These are phyloP conservation scores for Poecilia gillii DNA, from an alignment of 2,797 vertebrate species.

Conservation along the genomic window DNA sequence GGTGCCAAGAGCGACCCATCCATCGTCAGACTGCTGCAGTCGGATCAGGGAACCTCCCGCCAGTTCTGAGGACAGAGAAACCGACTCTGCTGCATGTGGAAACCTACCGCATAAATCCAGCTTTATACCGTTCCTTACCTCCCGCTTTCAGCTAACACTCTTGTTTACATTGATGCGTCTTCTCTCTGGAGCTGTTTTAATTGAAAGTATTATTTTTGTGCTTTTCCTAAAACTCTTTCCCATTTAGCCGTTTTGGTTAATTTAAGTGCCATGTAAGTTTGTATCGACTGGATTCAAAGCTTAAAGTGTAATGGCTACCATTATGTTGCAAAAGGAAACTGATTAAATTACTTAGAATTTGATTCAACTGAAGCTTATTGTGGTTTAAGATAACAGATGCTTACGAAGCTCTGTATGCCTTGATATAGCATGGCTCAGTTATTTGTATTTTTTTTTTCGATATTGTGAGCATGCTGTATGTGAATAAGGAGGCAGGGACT, in stretches of 20 bases:
- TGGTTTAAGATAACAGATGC: slow-evolving; percentile 30
- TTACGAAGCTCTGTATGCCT: slow-evolving; percentile 30
- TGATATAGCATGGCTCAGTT: slow-evolving; percentile 69
- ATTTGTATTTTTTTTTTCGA: slow-evolving; percentile 24
- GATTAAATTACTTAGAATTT: slow-evolving; percentile 39
- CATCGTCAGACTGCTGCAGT: slow-evolving; percentile 96
- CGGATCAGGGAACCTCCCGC: slow-evolving; percentile 90
- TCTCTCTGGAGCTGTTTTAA: slow-evolving; percentile 49
- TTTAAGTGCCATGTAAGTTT: slow-evolving; percentile 81
- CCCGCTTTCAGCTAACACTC: slow-evolving; percentile 39
- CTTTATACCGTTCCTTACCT: slow-evolving; percentile 21
- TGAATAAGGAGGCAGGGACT: slow-evolving; percentile 49
- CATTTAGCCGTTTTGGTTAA: slow-evolving; percentile 31
- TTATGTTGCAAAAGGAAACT: slow-evolving; percentile 51
- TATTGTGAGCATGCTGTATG: slow-evolving; percentile 45
- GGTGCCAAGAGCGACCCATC: slow-evolving; percentile 98
- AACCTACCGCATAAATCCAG: slow-evolving; percentile 24
- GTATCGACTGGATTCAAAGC: slow-evolving; percentile 64
- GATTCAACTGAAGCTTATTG: slow-evolving; percentile 12
- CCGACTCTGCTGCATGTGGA: slow-evolving; percentile 12
- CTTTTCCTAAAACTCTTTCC: slow-evolving; percentile 30
- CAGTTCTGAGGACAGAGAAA: slow-evolving; percentile 84
- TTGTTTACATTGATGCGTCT: slow-evolving; percentile 65
- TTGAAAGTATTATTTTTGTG: slow-evolving; percentile 5
- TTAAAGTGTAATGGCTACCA: slow-evolving; percentile 63